Evolutionary conservation across 2,113 vertebrate species (phyloP), one percentile per base, ranked within the genome.

Genomic region (Phylloscopus whistleri): DNA sequence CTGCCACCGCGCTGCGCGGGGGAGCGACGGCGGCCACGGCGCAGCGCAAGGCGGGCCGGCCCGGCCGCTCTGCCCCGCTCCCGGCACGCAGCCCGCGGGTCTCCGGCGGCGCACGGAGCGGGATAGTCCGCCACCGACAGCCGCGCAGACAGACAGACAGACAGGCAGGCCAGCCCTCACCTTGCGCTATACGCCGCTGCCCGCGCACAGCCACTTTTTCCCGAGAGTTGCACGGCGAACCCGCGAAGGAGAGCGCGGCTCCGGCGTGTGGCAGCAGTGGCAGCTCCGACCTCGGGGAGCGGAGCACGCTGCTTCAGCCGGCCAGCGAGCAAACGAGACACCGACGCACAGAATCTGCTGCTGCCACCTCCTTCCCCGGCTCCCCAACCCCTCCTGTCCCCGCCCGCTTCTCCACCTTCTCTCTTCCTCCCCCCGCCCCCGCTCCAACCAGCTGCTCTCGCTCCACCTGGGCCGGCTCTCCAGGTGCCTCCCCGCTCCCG

Each of bases 341-440:
- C 28, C 33, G 41, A 35, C 14, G 31, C 53, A 60, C 44, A 9
- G 18, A 4, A 62, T 4, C 41, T 35, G 2, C 70, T 39, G 2
- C 69, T 43, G 3, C 49, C 28, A 13, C 67, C 77, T 59, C 48
- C 82, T 30, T 18, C 48, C 53, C 33, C 35, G 4, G 16, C 70
- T 27, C 41, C 73, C 58, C 23, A 6, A 48, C 73, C 35, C 60
- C 63, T 63, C 48, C 60, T n/a, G 22, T 83, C 89, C 49, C 92
- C 94, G 85, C 95, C 93, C 5, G 94, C 79, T 78, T 90, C 94
- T 27, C 95, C 87, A 80, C 95, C 84, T 91, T 90, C 72, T 55
- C 72, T 26, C 28, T 49, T 23, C 31, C 48, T 84, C 30, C 79
- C 53, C 58, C 86, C 76, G 69, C 89, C 91, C n/a, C 83, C n/a